These are phyloP conservation scores for Parnassius glacialis DNA, from an alignment of 2,888 invertebrate genomes.

Conservation along the genomic window DNA sequence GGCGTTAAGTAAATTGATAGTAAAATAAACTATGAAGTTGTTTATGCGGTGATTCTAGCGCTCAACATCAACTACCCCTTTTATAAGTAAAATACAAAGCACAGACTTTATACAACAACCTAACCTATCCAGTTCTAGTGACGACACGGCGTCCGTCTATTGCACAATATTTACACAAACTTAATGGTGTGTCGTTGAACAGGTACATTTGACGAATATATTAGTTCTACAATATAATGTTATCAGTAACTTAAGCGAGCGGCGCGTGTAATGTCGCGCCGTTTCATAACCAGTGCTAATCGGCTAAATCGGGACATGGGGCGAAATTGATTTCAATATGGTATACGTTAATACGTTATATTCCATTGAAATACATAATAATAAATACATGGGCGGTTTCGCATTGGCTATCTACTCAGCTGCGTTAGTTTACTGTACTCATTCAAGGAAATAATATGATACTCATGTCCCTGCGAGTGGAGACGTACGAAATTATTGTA, in stretches of 20 bases:
- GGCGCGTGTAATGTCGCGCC: not conserved
- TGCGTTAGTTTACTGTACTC: not conserved
- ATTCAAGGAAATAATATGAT: no score
- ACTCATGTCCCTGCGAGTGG: no score
- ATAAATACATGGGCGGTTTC: constrained; percentile 17
- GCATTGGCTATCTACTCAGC: constrained; percentile 13
- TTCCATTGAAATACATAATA: not conserved
- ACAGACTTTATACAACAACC: not conserved
- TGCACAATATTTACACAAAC: constrained; percentile 38
- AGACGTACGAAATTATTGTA: no score
- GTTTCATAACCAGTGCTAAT: not conserved
- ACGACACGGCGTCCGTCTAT: constrained; percentile 27
- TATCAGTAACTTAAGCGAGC: constrained; percentile 1
- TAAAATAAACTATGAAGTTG: not conserved
- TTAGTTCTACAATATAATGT: constrained; percentile 29
- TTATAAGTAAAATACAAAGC: no score
- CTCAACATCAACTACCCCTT: not conserved
- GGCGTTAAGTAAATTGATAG: not conserved
- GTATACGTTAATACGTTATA: not conserved
- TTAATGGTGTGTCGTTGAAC: constrained; percentile 37
- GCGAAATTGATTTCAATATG: not conserved
- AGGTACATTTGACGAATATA: constrained; percentile 46
- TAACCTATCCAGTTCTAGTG: not conserved
- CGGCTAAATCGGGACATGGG: not conserved
- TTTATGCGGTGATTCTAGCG: not conserved